Conservation (phyloP, 2,888 invertebrate genomes). For the Palloptera scutellata region DNA sequence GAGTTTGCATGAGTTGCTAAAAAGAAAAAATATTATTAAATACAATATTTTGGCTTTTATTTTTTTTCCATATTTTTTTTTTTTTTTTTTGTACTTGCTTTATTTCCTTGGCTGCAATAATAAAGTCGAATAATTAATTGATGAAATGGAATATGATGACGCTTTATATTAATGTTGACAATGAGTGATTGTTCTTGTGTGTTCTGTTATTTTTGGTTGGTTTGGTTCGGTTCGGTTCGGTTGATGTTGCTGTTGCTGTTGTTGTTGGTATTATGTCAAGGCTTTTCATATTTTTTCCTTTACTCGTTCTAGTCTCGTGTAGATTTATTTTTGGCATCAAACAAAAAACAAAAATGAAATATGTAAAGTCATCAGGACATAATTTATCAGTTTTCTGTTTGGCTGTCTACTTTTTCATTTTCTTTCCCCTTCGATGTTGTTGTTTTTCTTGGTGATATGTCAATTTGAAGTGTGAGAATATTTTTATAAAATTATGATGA, state of each 20-base stretch:
- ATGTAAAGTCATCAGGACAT: constrained; percentile 55
- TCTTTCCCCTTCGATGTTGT: background rate
- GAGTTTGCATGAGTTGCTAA: background rate
- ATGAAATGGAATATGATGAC: constrained; percentile 51
- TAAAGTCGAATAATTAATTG: constrained; percentile 57
- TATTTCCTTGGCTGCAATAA: constrained; percentile 22
- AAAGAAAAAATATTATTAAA: background rate
- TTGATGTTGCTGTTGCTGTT: constrained; percentile 6
- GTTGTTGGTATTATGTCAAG: background rate
- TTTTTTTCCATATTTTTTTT: background rate
- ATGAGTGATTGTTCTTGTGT: constrained; percentile 53
- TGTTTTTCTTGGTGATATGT: constrained; percentile 15
- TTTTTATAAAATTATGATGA: constrained; percentile 29
- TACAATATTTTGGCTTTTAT: too few species aligned
- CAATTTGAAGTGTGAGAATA: constrained; percentile 32
- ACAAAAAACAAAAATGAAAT: constrained; percentile 31
- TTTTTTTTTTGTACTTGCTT: background rate
- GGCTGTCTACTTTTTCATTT: background rate
- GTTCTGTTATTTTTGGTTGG: constrained; percentile 17
- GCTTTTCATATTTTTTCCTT: background rate
- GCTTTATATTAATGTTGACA: constrained; percentile 50
- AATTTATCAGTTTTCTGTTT: constrained; percentile 49
- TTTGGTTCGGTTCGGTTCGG: background rate
- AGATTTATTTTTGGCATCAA: constrained; percentile 28
- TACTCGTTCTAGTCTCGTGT: constrained; percentile 12